Conservation (phyloP, 37 sponge, comb jelly and placozoan genomes). For the Cliona cf. orientalis region DNA sequence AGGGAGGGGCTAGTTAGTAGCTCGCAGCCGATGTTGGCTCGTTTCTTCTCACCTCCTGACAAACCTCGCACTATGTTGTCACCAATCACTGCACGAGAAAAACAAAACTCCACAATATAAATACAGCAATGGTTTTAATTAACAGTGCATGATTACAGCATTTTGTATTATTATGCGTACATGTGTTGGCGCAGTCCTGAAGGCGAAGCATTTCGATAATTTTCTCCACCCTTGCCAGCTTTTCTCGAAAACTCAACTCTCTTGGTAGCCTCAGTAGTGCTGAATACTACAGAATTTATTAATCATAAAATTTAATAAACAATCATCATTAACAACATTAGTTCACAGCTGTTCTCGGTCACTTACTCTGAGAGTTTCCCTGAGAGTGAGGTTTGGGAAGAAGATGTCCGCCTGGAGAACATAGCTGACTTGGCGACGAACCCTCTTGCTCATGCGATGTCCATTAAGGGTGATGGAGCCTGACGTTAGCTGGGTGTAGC, state of each 20-base stretch:
- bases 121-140: not conserved
- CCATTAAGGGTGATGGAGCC: conserved; percentile 67
- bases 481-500: conserved; percentile 20
- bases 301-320: not conserved
- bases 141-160: too few relatives aligned
- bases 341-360: not conserved
- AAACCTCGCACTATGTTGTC: conserved; percentile 56
- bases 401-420: conserved; percentile 88
- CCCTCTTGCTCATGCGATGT: conserved; percentile 51
- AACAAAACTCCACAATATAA: not conserved
- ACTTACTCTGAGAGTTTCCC: conserved; percentile 68
- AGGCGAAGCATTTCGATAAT: conserved; percentile 60
- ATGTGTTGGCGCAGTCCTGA: conserved; percentile 56
- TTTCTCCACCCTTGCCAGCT: conserved; percentile 52
- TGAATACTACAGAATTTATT: conserved; percentile 58
- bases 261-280: conserved; percentile 73
- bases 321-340: not conserved
- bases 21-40: conserved; percentile 89
- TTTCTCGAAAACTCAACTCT: conserved; percentile 48
- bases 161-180: too few relatives aligned
- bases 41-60: conserved; percentile 91
- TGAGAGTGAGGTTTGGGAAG: conserved; percentile 81
- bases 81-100: conserved; percentile 53
- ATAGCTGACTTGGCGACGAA: conserved; percentile 70
- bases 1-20: conserved; percentile 77